Evolutionary conservation across 2,888 invertebrate genomes (phyloP).

Genomic region (Andrena chrysosceles): DNA sequence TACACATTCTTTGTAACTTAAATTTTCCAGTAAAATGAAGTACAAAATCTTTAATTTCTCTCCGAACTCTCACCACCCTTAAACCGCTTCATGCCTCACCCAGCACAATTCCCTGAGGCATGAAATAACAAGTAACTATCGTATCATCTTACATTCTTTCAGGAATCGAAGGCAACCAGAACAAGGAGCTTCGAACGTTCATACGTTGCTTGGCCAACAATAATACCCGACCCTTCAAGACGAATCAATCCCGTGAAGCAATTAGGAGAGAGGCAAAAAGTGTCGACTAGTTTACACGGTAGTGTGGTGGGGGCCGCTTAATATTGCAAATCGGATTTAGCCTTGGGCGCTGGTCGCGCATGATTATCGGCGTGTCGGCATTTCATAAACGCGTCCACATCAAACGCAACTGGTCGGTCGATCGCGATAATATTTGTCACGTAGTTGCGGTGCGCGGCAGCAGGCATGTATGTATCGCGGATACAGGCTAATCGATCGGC

Average conservation of each 20-base stretch:
- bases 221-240: background rate
- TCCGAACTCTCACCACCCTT: no score
- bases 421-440: constrained; percentile 77
- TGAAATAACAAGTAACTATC: no score
- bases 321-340: constrained; percentile 75
- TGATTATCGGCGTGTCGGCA: constrained; percentile 75
- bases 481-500: constrained; percentile 73
- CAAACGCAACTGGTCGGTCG: constrained; percentile 74
- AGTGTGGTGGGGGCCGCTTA: constrained; percentile 46
- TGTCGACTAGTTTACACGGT: constrained; percentile 21
- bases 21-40: no score
- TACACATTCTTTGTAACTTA: no score
- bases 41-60: no score
- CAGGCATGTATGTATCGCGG: constrained; percentile 65
- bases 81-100: no score
- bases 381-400: constrained; percentile 78
- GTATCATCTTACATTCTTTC: no score
- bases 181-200: background rate
- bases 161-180: no score
- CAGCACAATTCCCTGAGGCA: no score
- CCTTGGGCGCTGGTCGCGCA: constrained; percentile 70
- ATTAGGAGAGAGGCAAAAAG: constrained; percentile 50
- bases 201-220: background rate
- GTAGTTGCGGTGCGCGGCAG: constrained; percentile 73
- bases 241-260: constrained; percentile 22